Conservation (phyloP, 1,140 invertebrate species). For the Macrocentrus cingulum region DNA sequence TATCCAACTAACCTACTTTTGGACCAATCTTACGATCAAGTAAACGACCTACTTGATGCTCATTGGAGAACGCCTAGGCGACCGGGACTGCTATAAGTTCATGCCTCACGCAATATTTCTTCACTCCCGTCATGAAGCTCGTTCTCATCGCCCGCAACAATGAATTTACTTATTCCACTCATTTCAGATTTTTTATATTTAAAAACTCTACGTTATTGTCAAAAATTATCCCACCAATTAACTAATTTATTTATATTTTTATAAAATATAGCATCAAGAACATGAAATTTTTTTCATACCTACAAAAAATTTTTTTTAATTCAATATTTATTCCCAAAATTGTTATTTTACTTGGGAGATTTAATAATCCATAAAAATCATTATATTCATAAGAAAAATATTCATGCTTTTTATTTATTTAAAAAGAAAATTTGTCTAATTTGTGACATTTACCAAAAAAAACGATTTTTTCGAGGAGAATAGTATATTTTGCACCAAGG, state of each 20-base stretch:
- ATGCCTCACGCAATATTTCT: conserved; percentile 15
- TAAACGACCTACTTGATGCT: conserved; percentile 38
- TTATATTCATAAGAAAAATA: too few species aligned
- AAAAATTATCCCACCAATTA: too few species aligned
- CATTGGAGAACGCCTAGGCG: conserved; percentile 40
- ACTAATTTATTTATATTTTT: not conserved
- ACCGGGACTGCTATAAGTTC: conserved; percentile 41
- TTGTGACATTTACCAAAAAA: too few species aligned
- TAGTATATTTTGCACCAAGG: too few species aligned
- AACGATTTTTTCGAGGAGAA: not conserved
- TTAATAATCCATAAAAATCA: too few species aligned
- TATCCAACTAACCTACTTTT: conserved; percentile 32
- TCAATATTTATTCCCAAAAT: not conserved
- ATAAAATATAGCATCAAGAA: too few species aligned
- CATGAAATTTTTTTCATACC: not conserved
- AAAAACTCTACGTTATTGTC: too few species aligned
- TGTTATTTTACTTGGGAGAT: too few species aligned
- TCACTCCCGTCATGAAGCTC: conserved; percentile 23
- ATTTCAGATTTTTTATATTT: too few species aligned
- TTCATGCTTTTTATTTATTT: too few species aligned
- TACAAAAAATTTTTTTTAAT: not conserved
- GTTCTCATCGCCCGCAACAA: not conserved
- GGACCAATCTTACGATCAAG: conserved; percentile 35
- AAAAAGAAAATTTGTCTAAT: too few species aligned
- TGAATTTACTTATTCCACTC: not conserved